Base-by-base conservation (phyloP, 1,140 invertebrate species). In the Brachionus koreanus region DNA sequence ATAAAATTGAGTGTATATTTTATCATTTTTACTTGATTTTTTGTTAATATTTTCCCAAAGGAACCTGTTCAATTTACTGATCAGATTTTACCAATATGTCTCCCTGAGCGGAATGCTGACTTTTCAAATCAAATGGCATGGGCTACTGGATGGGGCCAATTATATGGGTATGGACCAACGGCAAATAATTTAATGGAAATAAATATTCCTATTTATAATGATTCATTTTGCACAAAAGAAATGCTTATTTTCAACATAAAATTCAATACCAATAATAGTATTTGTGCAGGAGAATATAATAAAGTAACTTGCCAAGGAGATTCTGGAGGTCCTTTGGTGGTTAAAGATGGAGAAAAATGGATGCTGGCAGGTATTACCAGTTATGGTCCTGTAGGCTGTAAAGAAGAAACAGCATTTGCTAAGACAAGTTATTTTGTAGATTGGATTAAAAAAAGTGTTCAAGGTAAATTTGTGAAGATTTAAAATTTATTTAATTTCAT, bases 271-370 rank as follows among this genome's bases (percentile, higher is more conserved):
- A 42, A 79, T 3, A 12, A 49, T 35, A 19, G 13, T 57, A 39
- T 81, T 25, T 81, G 43, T 33, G 57, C 77, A 39, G 57, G 77
- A 3, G 49, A 5, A 9, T 10, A 39, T 1, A 43, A 12, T 67
- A 63, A 63, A 16, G 61, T 57, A 33, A 82, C 79, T 33, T 82
- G 79, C 46, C 57, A 46, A 82, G 76, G 76, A 19, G 57, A 65
- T 69, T 65, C 57, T n/a, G 79, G 79, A 2, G 42, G 42, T 19
- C 42, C 57, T 0, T 16, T 82, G 9, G 39, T 49, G 23, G 39
- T 63, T 10, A 57, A 63, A 67, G 46, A 61, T 61, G 9, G 10
- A 39, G 13, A 12, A 3, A 16, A 63, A 43, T 61, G 39, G 23
- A 67, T 7, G 57, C 16, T 39, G 3, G 52, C 16, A 23, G 76